Conservation (phyloP, 2,888 invertebrate genomes). For the Parnassius apollo region DNA sequence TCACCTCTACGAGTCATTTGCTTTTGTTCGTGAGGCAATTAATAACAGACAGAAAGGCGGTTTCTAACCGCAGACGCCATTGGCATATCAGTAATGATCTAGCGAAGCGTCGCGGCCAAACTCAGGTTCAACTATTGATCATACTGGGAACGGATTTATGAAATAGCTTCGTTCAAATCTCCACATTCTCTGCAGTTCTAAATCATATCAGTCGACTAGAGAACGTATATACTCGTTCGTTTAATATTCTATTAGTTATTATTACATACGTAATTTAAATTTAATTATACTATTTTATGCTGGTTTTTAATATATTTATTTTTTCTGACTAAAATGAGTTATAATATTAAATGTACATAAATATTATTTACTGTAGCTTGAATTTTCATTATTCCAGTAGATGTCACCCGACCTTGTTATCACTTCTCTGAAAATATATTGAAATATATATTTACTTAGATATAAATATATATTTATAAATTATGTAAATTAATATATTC, state of each 20-base stretch:
- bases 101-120: slow-evolving; percentile 53
- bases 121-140: slow-evolving; percentile 63
- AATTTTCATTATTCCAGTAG: too few relatives aligned
- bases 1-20: slow-evolving; percentile 80
- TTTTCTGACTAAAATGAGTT: too few relatives aligned
- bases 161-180: slow-evolving; percentile 38
- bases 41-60: slow-evolving; percentile 77
- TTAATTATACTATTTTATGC: not conserved
- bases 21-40: slow-evolving; percentile 79
- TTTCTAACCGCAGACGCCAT: slow-evolving; percentile 69
- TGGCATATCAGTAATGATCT: slow-evolving; percentile 76
- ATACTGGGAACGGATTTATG: slow-evolving; percentile 56
- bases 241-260: slow-evolving; percentile 27
- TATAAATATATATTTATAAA: too few relatives aligned
- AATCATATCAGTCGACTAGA: slow-evolving; percentile 23
- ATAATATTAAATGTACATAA: too few relatives aligned
- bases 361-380: too few relatives aligned
- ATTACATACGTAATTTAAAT: slow-evolving; percentile 19
- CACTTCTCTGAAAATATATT: too few relatives aligned
- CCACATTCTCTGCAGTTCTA: slow-evolving; percentile 22
- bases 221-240: slow-evolving; percentile 25
- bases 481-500: too few relatives aligned
- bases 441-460: too few relatives aligned
- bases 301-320: too few relatives aligned
- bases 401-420: too few relatives aligned